Conservation (phyloP, 2,888 invertebrate species). For the Clostera curtula region DNA sequence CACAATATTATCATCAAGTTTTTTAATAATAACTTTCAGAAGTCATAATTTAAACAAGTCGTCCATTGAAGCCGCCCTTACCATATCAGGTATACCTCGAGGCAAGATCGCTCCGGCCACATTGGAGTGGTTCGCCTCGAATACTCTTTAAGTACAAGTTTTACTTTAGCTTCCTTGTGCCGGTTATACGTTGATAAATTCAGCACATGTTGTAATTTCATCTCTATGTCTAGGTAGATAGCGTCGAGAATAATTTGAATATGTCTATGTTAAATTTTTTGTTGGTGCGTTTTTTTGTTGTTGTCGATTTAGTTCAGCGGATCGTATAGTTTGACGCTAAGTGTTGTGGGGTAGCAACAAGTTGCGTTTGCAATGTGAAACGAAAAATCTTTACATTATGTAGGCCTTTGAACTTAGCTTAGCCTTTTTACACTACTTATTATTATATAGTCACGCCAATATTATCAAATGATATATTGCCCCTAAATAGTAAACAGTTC, state of each 20-base stretch:
- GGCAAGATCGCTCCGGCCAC: constrained; percentile 28
- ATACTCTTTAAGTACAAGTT: constrained; percentile 49
- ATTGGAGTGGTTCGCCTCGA: constrained; percentile 41
- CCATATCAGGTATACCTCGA: constrained; percentile 40
- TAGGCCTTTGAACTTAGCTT: not conserved
- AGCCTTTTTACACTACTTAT: too few relatives aligned
- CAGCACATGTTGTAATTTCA: constrained; percentile 10
- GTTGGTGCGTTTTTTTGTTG: constrained; percentile 21
- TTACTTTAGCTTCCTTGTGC: constrained; percentile 52
- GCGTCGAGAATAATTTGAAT: constrained; percentile 13
- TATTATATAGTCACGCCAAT: too few relatives aligned
- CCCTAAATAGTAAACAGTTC: too few relatives aligned
- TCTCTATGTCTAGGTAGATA: constrained; percentile 10
- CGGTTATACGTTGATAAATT: constrained; percentile 15
- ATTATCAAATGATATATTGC: too few relatives aligned
- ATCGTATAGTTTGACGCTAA: constrained; percentile 26
- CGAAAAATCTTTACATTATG: not conserved
- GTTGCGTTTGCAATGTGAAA: not conserved
- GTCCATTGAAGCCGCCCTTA: constrained; percentile 33
- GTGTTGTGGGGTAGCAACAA: constrained; percentile 23
- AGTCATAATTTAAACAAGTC: constrained; percentile 12
- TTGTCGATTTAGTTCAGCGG: constrained; percentile 29
- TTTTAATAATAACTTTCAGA: not conserved
- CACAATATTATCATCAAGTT: not conserved
- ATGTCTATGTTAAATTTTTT: constrained; percentile 21